Evolutionary conservation across 2,113 vertebrate species (phyloP).

Genomic region (Hemicordylus capensis): DNA sequence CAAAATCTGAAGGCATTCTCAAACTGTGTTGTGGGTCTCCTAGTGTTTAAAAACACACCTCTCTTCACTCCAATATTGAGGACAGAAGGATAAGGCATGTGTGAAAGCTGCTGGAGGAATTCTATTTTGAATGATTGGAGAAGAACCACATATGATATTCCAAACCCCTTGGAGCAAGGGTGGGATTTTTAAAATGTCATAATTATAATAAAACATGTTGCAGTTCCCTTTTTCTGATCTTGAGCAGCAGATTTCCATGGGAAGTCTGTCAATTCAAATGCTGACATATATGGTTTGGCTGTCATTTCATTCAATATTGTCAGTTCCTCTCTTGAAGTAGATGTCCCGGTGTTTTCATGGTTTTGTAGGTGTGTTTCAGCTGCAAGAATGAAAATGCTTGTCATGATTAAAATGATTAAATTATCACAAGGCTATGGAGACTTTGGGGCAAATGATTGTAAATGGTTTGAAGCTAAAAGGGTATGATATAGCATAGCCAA

Average conservation of each 20-base stretch:
- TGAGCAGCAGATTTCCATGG: neutral
- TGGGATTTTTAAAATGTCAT: too few relatives aligned
- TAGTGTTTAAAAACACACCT: too few relatives aligned
- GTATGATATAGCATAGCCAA: too few relatives aligned
- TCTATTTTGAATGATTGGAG: neutral
- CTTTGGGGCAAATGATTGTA: too few relatives aligned
- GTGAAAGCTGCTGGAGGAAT: neutral
- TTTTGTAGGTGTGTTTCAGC: neutral
- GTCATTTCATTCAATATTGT: neutral
- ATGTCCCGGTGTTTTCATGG: neutral
- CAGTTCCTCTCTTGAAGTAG: neutral
- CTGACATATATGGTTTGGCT: neutral
- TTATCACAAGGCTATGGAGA: too few relatives aligned
- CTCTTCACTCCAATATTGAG: neutral
- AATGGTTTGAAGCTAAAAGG: too few relatives aligned
- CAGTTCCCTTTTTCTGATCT: neutral
- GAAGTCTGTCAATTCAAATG: neutral
- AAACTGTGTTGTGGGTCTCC: neutral
- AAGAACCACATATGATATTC: too few relatives aligned
- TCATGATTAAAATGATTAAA: neutral
- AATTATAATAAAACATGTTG: too few relatives aligned
- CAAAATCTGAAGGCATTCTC: neutral
- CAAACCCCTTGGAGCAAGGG: too few relatives aligned
- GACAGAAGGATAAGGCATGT: neutral
- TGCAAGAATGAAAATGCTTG: neutral